Percentiles rank a stretch among this genome's conserved stretches.
These are phyloP conservation scores for Myotis vivesi DNA, from an alignment of 2,797 vertebrate genomes.

Conservation along the genomic window DNA sequence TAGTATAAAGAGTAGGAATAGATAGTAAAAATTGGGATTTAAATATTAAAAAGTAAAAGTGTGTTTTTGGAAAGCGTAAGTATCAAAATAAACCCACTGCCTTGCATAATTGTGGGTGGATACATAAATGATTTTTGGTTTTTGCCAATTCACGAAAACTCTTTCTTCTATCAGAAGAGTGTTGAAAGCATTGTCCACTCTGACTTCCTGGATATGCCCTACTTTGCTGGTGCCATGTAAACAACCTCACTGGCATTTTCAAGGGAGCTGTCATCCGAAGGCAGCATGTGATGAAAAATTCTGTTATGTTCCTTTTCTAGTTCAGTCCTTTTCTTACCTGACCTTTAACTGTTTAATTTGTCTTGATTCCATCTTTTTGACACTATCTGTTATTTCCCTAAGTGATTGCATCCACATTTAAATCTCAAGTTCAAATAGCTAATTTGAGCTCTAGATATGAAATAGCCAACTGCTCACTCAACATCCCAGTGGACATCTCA, in stretches of 20 bases:
- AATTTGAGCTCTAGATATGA: neutral
- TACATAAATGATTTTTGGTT: conserved; percentile 54
- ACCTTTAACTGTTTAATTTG: conserved; percentile 39
- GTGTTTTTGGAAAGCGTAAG: neutral
- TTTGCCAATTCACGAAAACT: conserved; percentile 61
- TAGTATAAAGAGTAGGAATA: neutral
- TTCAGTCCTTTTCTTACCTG: conserved; percentile 12
- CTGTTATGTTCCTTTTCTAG: neutral
- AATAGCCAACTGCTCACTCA: neutral
- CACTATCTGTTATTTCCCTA: neutral
- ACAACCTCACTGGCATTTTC: conserved; percentile 48
- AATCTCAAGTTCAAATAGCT: neutral
- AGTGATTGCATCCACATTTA: neutral
- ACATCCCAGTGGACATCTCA: neutral
- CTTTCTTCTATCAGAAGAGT: conserved; percentile 62
- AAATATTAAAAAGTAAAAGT: conserved; percentile 46
- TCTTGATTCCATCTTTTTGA: neutral
- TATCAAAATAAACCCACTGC: neutral
- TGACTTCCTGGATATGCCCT: conserved; percentile 54
- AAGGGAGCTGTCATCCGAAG: conserved; percentile 1
- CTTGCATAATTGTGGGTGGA: conserved; percentile 72
- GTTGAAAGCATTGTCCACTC: conserved; percentile 56
- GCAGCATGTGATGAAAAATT: neutral
- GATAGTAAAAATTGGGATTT: neutral
- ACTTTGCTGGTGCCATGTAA: conserved; percentile 38